Percentiles rank a stretch among this genome's conserved stretches.
phyloP scores from a whole-genome alignment of 64 coral and sea anemone species.

The Orbicella faveolata region DNA sequence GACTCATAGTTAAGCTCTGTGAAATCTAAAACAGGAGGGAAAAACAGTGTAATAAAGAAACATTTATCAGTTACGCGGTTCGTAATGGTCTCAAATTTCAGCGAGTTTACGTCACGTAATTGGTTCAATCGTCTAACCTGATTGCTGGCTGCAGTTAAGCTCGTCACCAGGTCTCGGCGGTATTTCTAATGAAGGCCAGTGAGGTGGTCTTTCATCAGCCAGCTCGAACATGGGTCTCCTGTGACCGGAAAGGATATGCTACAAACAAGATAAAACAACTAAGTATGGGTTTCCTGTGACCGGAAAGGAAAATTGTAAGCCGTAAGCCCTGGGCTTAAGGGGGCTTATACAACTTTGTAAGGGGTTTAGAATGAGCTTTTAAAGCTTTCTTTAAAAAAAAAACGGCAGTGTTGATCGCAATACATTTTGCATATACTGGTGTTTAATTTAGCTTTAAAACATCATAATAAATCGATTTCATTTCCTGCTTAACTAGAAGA shows the following conservation, averaged over 20 bases:
- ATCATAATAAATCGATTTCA: too few relatives aligned
- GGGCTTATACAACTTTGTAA: too few relatives aligned
- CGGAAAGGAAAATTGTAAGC: too few relatives aligned
- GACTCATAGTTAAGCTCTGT: conserved; percentile 83
- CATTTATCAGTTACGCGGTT: not conserved
- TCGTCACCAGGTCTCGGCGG: conserved; percentile 69
- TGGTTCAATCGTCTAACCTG: conserved; percentile 10
- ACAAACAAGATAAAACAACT: not conserved
- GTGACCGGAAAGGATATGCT: conserved; percentile 78
- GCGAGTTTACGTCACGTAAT: not conserved
- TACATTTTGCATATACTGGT: too few relatives aligned
- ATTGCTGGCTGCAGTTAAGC: conserved; percentile 64
- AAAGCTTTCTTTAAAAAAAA: too few relatives aligned
- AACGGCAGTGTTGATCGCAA: too few relatives aligned
- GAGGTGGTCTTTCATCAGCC: conserved; percentile 73
- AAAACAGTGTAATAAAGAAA: not conserved
- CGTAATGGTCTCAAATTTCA: not conserved
- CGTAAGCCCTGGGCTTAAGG: too few relatives aligned
- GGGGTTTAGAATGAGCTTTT: too few relatives aligned
- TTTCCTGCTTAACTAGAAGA: too few relatives aligned
- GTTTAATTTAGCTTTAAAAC: too few relatives aligned
- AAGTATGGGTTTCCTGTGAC: too few relatives aligned
- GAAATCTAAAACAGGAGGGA: conserved; percentile 61
- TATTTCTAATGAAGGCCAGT: conserved; percentile 83
- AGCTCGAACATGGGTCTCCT: conserved; percentile 90